These are phyloP conservation scores for Temnothorax curvispinosus DNA, from an alignment of 1,140 invertebrate genomes.

Conservation along the genomic window DNA sequence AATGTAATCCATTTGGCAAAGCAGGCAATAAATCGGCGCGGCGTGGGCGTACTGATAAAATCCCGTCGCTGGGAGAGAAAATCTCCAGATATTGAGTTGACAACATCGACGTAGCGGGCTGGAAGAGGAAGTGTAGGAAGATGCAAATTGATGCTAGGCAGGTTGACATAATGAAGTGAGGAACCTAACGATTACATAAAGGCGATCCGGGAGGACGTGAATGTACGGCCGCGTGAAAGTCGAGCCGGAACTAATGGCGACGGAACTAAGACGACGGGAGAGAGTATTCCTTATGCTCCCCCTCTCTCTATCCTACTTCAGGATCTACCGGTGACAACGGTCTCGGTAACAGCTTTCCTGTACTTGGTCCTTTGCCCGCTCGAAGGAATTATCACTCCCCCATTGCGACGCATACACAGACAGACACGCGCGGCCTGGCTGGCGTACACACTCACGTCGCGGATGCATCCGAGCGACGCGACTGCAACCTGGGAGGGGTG, in stretches of 20 bases:
- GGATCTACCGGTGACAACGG: conserved; percentile 67
- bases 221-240: conserved; percentile 59
- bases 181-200: conserved; percentile 70
- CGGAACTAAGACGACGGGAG: conserved; percentile 47
- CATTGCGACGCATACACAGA: background rate
- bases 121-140: background rate
- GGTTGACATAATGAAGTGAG: conserved; percentile 66
- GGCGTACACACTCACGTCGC: background rate
- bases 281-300: conserved; percentile 66
- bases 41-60: background rate
- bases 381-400: conserved; percentile 71
- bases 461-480: conserved; percentile 18
- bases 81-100: background rate
- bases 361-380: conserved; percentile 64
- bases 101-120: no score
- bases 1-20: background rate
- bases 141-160: conserved; percentile 1
- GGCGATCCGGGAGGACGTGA: conserved; percentile 45
- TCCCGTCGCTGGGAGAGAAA: no score
- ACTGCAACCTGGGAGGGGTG: background rate
- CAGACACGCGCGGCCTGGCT: background rate
- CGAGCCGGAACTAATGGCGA: conserved; percentile 70
- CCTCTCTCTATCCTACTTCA: conserved; percentile 16
- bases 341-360: conserved; percentile 71
- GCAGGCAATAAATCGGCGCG: background rate